Conservation (phyloP, 2,113 vertebrate genomes). For the Arizona elegans region DNA sequence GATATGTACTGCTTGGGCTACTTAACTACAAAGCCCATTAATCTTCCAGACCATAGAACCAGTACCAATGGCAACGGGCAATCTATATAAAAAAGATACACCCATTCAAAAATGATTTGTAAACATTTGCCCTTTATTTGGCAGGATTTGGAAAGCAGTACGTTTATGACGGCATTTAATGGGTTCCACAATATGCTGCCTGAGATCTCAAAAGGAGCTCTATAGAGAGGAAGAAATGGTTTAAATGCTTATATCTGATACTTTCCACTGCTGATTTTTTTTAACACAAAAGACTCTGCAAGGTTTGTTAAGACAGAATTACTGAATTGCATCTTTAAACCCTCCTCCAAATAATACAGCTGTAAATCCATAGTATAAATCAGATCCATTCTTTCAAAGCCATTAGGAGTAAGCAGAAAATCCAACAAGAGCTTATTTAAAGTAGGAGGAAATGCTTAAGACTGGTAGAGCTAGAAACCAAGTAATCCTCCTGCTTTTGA, state of each 20-base stretch:
- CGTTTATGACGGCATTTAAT: conserved; percentile 37
- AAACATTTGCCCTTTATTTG: conserved; percentile 37
- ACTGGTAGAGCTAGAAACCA: background rate
- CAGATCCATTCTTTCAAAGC: background rate
- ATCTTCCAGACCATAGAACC: background rate
- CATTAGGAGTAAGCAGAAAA: conserved; percentile 1
- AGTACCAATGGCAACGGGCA: conserved; percentile 10
- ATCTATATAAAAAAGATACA: conserved; percentile 4
- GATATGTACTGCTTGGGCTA: background rate
- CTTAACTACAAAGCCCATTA: conserved; percentile 37
- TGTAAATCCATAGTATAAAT: conserved; percentile 2
- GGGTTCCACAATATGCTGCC: conserved; percentile 20
- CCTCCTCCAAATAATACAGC: background rate
- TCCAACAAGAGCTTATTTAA: conserved; percentile 15
- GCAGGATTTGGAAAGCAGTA: conserved; percentile 27
- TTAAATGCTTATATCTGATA: background rate
- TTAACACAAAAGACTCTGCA: background rate
- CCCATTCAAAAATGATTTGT: conserved; percentile 35
- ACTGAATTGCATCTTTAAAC: conserved; percentile 17
- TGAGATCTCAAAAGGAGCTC: background rate
- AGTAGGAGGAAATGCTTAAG: background rate
- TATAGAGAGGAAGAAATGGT: conserved; percentile 8
- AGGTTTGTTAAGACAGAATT: conserved; percentile 22
- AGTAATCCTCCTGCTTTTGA: conserved; percentile 5
- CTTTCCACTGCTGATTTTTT: conserved; percentile 1